phyloP scores from a whole-genome alignment of 2,113 vertebrate genomes.

The Oryzias curvinotus region DNA sequence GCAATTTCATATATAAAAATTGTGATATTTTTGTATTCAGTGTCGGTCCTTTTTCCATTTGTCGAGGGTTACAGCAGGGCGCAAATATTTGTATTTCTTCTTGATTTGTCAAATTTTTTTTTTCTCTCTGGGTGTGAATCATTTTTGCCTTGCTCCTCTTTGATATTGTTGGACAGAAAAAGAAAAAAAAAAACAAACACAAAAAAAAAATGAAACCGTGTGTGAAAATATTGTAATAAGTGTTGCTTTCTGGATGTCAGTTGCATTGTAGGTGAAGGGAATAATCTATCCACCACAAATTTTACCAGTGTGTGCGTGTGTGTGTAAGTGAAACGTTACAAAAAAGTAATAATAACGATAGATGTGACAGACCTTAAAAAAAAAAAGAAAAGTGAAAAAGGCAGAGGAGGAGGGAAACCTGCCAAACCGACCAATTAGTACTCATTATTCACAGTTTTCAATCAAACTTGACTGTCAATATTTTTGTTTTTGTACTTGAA shows the following conservation, averaged over 20 bases:
- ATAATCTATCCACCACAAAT: constrained; percentile 77
- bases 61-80: constrained; percentile 81
- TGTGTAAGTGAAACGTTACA: constrained; percentile 53
- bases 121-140: constrained; percentile 75
- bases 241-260: constrained; percentile 84
- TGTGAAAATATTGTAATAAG: constrained; percentile 78
- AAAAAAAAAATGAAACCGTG: constrained; percentile 33
- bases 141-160: constrained; percentile 82
- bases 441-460: constrained; percentile 72
- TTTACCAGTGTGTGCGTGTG: constrained; percentile 49
- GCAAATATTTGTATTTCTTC: constrained; percentile 75
- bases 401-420: constrained; percentile 47
- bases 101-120: constrained; percentile 23
- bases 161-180: constrained; percentile 79
- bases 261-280: constrained; percentile 82
- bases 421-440: constrained; percentile 67
- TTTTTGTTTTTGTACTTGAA: constrained; percentile 79
- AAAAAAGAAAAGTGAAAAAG: constrained; percentile 28
- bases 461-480: constrained; percentile 77
- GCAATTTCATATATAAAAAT: constrained; percentile 87
- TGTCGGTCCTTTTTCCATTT: constrained; percentile 85
- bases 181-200: constrained; percentile 11
- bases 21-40: constrained; percentile 96
- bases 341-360: constrained; percentile 7
- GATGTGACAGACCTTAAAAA: constrained; percentile 3